Evolutionary conservation across 2,888 invertebrate species (phyloP), one percentile per base, ranked within the genome.

Genomic region (Sarcophaga carnaria): DNA sequence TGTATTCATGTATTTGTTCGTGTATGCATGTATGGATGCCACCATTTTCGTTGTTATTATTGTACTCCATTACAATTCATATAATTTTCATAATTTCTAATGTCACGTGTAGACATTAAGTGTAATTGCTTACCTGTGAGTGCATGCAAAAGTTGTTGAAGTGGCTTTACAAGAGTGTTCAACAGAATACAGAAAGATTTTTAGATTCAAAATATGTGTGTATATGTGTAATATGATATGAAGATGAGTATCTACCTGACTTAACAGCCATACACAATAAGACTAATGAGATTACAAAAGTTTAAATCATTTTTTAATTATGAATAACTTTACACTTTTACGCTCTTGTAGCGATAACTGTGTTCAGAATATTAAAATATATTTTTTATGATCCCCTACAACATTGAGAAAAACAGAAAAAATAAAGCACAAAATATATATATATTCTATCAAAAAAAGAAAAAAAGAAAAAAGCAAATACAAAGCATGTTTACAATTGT

Each of bases 41-140:
- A 14, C 12, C 25, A 25, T 66, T 12, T 54, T 12, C 17, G 54
- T 54, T 54, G 54, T 20, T 17, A 27, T 75, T 74, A 66, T 86
- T 83, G 63, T 74, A 64, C 76, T 47, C 66, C 80, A 63, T 77
- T 78, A 77, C 86, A 86, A 86, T 80, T 86, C 86, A 83, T 81
- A 83, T 75, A 80, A 86, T 83, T 83, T 86, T 86, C 86, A 86
- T 83, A 86, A 83, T 86, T 86, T 83, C 86, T 86, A 86, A 86
- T 86, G 86, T 86, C 86, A 86, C 86, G 86, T 86, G 86, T 86
- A 86, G 86, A 86, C 86, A 86, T 86, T 86, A 86, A 86, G 83
- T 86, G 83, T 86, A 86, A 86, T 86, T 86, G 86, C 83, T 86
- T 86, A 83, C 80, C 80, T 79, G 75, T 75, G 70, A 84, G 80